These are phyloP conservation scores for Entomobrya multifasciata DNA, from an alignment of 2,888 invertebrate species.

Conservation along the genomic window DNA sequence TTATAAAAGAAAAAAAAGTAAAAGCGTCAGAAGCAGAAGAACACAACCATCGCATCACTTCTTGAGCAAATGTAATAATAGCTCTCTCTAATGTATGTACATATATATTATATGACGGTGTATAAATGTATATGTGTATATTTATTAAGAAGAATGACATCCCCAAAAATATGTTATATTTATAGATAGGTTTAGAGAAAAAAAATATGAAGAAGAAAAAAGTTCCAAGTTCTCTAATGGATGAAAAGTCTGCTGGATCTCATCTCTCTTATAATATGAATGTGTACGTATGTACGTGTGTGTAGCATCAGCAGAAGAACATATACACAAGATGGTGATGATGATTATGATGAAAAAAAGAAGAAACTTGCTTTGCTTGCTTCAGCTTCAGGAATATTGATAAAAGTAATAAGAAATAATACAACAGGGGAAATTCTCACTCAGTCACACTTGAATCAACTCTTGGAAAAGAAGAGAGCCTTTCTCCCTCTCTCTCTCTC, in stretches of 20 bases:
- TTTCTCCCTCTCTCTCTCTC: too few species aligned
- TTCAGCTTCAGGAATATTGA: conserved; percentile 73
- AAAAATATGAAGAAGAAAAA: conserved; percentile 22
- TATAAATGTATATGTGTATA: background rate
- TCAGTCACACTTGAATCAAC: conserved; percentile 69
- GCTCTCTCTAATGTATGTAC: background rate
- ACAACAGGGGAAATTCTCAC: conserved; percentile 73
- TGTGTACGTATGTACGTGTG: background rate
- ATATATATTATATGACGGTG: background rate
- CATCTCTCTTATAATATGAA: too few species aligned
- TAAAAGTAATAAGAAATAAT: conserved; percentile 76
- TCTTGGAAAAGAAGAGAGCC: conserved; percentile 43
- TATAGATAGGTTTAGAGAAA: background rate
- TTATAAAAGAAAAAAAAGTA: conserved; percentile 53
- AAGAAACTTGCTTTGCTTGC: conserved; percentile 46
- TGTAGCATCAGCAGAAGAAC: conserved; percentile 61
- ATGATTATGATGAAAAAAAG: too few species aligned
- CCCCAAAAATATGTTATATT: background rate
- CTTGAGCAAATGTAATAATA: conserved; percentile 56
- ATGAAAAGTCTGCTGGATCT: too few species aligned
- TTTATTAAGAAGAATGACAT: background rate
- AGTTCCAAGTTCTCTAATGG: conserved; percentile 54
- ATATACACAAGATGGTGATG: too few species aligned
- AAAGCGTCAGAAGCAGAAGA: conserved; percentile 65
- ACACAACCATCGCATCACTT: conserved; percentile 23